Evolutionary conservation across 2,888 invertebrate genomes (phyloP).

Genomic region (Sphaeridia pumilis): DNA sequence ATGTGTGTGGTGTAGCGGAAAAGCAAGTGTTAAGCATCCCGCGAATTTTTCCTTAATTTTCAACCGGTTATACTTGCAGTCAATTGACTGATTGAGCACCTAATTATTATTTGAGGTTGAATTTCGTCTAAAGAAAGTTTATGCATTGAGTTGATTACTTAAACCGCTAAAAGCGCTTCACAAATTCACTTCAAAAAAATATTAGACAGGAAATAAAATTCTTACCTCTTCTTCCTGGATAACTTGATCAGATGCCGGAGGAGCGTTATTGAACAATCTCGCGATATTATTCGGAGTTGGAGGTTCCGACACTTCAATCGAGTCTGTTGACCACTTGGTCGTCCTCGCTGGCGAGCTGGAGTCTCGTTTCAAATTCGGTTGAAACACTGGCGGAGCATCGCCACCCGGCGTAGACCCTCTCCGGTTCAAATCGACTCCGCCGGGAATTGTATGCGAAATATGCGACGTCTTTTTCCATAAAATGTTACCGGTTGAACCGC

Average conservation of each 20-base stretch:
- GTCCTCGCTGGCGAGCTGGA: conserved; percentile 6
- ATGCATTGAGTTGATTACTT: too few species aligned
- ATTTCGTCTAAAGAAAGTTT: too few species aligned
- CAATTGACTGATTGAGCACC: too few species aligned
- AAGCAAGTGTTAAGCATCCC: too few species aligned
- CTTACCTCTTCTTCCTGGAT: conserved; percentile 36
- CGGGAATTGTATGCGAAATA: conserved; percentile 17
- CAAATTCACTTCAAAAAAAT: too few species aligned
- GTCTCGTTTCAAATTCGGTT: conserved; percentile 25
- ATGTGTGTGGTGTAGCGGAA: too few species aligned
- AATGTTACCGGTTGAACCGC: conserved; percentile 36
- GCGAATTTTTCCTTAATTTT: too few species aligned
- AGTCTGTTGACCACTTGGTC: conserved; percentile 35
- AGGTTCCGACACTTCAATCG: conserved; percentile 33
- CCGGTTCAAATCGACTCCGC: conserved; percentile 20
- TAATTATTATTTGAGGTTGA: too few species aligned
- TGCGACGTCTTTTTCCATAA: conserved; percentile 32
- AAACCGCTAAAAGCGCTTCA: too few species aligned
- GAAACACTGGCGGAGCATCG: conserved; percentile 29
- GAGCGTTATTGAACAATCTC: conserved; percentile 23
- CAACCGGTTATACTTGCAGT: too few species aligned
- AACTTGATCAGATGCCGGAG: conserved; percentile 21
- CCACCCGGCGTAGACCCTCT: conserved; percentile 36
- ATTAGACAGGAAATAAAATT: too few species aligned
- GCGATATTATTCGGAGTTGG: conserved; percentile 4